Evolutionary conservation across 2,888 invertebrate genomes (phyloP), one percentile per base, ranked within the genome.

Genomic region (Steinernema hermaphroditum): DNA sequence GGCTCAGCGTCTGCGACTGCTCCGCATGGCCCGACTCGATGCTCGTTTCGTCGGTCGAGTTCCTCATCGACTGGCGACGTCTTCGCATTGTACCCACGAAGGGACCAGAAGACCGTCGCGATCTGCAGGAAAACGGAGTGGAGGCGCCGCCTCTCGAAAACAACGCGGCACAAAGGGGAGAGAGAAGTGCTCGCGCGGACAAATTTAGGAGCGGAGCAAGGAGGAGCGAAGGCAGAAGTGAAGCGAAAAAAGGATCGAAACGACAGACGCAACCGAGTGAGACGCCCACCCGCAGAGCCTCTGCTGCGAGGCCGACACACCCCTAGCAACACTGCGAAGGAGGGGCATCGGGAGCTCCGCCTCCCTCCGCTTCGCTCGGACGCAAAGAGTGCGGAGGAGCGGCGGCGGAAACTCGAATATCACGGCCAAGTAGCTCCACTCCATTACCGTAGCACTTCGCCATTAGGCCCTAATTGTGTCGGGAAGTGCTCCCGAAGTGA

Each of bases 221-320:
- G 50, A 50, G 50, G 50, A 50, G 50, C 50, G 50, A 50, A 50
- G 46, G 46, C 46, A 46, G 46, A 46, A 50, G 22, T 62, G 32
- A 62, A 12, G 62, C 27, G 62, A 62, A 62, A 62, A 62, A 62
- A 62, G 62, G 62, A 62, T 62, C 62, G 62, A 34, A 62, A 62
- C 32, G 32, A 22, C 32, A 32, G 62, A 27, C 32, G 62, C 29
- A 32, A 37, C 37, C 37, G 62, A 62, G 12, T 62, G 32, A 34
- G 62, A n/a, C 62, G 62, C 50, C 24, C 19, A 50, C 22, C 22
- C 50, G 24, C 50, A 22, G 62, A 32, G 62, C 4, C 29, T 37
- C 37, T 37, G 62, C 2, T 16, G 54, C 27, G 24, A 6, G 22
- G 4, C 8, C 32, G 32, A 37, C 37, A 37, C 62, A 14, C 27